These are phyloP conservation scores for Eristalis tenax DNA, from an alignment of 2,888 invertebrate genomes.

Conservation along the genomic window DNA sequence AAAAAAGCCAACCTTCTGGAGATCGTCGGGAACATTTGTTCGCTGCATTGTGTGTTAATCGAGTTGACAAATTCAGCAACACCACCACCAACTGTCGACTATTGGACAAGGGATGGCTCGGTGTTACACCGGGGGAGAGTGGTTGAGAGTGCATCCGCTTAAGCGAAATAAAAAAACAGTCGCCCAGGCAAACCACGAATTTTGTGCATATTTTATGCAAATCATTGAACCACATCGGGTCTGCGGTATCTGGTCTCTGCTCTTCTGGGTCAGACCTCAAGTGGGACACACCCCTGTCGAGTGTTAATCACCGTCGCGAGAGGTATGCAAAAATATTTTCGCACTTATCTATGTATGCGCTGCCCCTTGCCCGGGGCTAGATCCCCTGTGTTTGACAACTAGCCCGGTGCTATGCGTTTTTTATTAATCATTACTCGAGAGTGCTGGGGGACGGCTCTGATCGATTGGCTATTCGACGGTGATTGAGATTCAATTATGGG, in stretches of 20 bases:
- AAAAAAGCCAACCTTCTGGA: slow-evolving; percentile 55
- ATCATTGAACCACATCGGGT: slow-evolving; percentile 12
- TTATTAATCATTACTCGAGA: slow-evolving; percentile 59
- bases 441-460: slow-evolving; percentile 14
- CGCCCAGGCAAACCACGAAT: not conserved
- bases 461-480: too few relatives aligned
- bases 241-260: slow-evolving; percentile 7
- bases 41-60: slow-evolving; percentile 60
- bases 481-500: slow-evolving; percentile 48
- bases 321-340: slow-evolving; percentile 67
- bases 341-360: slow-evolving; percentile 33
- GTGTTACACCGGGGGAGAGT: slow-evolving; percentile 53
- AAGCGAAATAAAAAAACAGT: not conserved
- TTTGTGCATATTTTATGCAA: slow-evolving; percentile 65
- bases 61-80: slow-evolving; percentile 54
- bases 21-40: slow-evolving; percentile 56
- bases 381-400: slow-evolving; percentile 38
- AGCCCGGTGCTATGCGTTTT: slow-evolving; percentile 39
- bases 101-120: not conserved
- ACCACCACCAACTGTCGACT: not conserved
- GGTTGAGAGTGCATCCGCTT: slow-evolving; percentile 35
- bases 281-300: slow-evolving; percentile 1
- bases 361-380: not conserved
- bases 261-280: slow-evolving; percentile 40
- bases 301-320: slow-evolving; percentile 58